A percentile compares a stretch with the other conserved stretches of the same genome.
Conservation (phyloP, 2,888 invertebrate genomes). For the Arrhopalites spinosus region DNA sequence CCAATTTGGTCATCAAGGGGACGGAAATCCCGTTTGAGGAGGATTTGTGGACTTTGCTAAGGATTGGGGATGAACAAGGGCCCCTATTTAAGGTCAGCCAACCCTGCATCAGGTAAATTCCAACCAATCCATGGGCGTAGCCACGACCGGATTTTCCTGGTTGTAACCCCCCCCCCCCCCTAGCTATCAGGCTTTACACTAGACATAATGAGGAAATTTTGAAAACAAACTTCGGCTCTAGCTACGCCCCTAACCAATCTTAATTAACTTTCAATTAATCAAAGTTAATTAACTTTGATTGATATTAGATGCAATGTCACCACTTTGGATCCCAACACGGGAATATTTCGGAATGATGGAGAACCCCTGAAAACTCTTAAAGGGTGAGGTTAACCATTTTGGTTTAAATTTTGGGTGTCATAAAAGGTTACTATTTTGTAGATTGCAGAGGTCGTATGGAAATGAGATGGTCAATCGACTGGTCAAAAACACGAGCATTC, state of each 20-base stretch:
- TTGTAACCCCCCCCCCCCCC: too few relatives aligned
- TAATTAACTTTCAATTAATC: neutral
- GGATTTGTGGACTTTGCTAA: constrained; percentile 59
- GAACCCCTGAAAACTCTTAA: constrained; percentile 50
- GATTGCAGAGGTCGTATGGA: constrained; percentile 44
- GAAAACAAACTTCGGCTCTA: too few relatives aligned
- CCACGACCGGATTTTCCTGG: too few relatives aligned
- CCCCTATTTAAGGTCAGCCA: constrained; percentile 58
- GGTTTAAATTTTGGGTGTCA: too few relatives aligned
- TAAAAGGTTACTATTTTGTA: too few relatives aligned
- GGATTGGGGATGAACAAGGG: constrained; percentile 57
- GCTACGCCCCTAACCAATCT: too few relatives aligned
- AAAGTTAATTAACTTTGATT: neutral
- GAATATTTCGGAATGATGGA: constrained; percentile 42
- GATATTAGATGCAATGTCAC: constrained; percentile 49
- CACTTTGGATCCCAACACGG: constrained; percentile 47
- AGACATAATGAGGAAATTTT: too few relatives aligned
- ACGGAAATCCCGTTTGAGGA: constrained; percentile 56
- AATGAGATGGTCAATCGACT: constrained; percentile 43
- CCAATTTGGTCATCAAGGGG: constrained; percentile 59
- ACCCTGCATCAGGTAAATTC: constrained; percentile 58
- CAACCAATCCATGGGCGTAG: too few relatives aligned
- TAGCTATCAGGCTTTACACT: too few relatives aligned
- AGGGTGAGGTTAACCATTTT: constrained; percentile 45
- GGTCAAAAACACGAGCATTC: constrained; percentile 44